These are phyloP conservation scores for Cyprinella venusta DNA, from an alignment of 2,797 vertebrate genomes.

Conservation along the genomic window DNA sequence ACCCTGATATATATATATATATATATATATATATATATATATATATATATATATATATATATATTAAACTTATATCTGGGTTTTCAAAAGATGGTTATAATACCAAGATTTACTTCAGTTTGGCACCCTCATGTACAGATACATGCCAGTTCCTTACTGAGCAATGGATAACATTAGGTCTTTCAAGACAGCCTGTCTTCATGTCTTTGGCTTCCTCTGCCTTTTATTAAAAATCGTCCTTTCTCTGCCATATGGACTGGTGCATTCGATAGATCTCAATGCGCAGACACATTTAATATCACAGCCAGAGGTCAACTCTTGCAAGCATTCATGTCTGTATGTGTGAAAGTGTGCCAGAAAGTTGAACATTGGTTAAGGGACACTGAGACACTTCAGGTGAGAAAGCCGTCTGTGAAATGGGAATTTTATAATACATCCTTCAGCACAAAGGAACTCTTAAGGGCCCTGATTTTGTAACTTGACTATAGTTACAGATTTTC, in stretches of 20 bases:
- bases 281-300: conserved; percentile 76
- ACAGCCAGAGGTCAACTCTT: conserved; percentile 71
- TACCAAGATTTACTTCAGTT: not conserved
- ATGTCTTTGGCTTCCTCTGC: conserved; percentile 39
- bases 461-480: not conserved
- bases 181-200: conserved; percentile 3
- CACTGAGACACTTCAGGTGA: conserved; percentile 58
- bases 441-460: conserved; percentile 58
- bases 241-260: conserved; percentile 74
- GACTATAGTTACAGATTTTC: not conserved
- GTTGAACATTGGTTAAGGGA: conserved; percentile 52
- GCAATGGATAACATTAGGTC: not conserved
- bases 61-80: not conserved
- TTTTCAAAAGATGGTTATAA: not conserved
- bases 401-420: conserved; percentile 72
- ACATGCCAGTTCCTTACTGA: conserved; percentile 64
- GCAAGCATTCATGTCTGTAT: conserved; percentile 20
- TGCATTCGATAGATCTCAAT: conserved; percentile 62
- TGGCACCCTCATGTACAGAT: conserved; percentile 10
- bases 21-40: no score
- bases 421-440: conserved; percentile 74
- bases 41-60: no score
- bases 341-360: conserved; percentile 47
- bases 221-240: conserved; percentile 36
- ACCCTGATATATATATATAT: no score